Percentiles rank a stretch among this genome's conserved stretches.
Evolutionary conservation across 2,888 invertebrate genomes (phyloP).

Genomic region (Sepioteuthis lessoniana): DNA sequence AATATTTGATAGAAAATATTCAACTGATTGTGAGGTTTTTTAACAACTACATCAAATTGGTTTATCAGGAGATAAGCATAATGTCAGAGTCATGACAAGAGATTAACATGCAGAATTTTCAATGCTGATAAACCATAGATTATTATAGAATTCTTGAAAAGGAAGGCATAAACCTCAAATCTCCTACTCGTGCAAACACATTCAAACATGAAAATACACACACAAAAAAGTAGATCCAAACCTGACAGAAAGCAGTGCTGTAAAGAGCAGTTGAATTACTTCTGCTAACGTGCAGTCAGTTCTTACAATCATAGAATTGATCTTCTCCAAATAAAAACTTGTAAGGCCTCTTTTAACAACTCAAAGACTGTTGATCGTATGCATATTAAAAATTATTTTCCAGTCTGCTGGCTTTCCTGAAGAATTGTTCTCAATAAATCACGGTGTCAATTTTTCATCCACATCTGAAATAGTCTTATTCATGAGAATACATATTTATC

Average conservation of each 20-base stretch:
- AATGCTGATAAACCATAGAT: not conserved
- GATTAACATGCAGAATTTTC: not conserved
- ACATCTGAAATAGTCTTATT: not conserved
- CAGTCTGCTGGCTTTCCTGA: not conserved
- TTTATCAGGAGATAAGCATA: not conserved
- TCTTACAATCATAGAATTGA: too few species aligned
- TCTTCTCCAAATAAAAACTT: not conserved
- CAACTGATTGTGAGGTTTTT: not conserved
- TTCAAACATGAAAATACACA: not conserved
- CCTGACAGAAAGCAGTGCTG: not conserved
- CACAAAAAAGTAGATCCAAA: not conserved
- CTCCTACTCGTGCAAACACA: not conserved
- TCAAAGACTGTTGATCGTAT: not conserved
- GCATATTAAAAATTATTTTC: not conserved
- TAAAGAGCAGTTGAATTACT: not conserved
- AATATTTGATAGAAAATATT: not conserved
- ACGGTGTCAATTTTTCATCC: not conserved
- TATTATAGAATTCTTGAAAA: not conserved
- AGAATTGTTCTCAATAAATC: not conserved
- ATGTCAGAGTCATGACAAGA: not conserved
- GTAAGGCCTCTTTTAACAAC: not conserved
- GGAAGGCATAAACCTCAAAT: not conserved
- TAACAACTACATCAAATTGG: not conserved
- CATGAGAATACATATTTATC: too few species aligned
- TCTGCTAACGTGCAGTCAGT: not conserved